Conservation (phyloP, 1,140 invertebrate species). For the Pachyrhynchus sulphureomaculatus region DNA sequence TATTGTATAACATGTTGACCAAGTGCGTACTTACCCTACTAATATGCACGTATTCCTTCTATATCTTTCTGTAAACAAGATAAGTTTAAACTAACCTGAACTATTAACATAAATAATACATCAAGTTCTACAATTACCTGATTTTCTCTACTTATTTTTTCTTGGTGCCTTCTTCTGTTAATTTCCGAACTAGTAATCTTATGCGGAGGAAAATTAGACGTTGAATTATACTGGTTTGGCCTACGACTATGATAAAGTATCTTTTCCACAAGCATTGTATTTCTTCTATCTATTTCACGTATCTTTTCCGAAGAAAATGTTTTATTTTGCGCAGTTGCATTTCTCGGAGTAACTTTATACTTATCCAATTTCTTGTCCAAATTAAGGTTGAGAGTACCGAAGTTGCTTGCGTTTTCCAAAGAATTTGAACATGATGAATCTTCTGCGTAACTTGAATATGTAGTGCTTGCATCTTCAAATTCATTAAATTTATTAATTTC, state of each 20-base stretch:
- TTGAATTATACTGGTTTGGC: constrained; percentile 27
- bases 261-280: constrained; percentile 36
- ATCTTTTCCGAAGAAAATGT: constrained; percentile 34
- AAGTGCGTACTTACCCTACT: too few relatives aligned
- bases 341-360: not conserved
- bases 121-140: constrained; percentile 32
- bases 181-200: constrained; percentile 37
- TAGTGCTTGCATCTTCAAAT: too few relatives aligned
- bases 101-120: too few relatives aligned
- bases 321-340: constrained; percentile 22
- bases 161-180: constrained; percentile 37
- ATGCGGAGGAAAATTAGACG: not conserved
- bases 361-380: not conserved
- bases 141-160: constrained; percentile 39
- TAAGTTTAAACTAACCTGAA: too few relatives aligned
- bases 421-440: too few relatives aligned
- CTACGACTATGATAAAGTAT: constrained; percentile 36
- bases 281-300: constrained; percentile 39
- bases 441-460: too few relatives aligned
- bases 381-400: not conserved
- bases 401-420: too few relatives aligned
- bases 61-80: too few relatives aligned
- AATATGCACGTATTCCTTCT: too few relatives aligned
- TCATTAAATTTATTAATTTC: too few relatives aligned
- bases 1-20: too few relatives aligned